Evolutionary conservation across 2,797 vertebrate species (phyloP).

Genomic region (Toxotes lorentzi): DNA sequence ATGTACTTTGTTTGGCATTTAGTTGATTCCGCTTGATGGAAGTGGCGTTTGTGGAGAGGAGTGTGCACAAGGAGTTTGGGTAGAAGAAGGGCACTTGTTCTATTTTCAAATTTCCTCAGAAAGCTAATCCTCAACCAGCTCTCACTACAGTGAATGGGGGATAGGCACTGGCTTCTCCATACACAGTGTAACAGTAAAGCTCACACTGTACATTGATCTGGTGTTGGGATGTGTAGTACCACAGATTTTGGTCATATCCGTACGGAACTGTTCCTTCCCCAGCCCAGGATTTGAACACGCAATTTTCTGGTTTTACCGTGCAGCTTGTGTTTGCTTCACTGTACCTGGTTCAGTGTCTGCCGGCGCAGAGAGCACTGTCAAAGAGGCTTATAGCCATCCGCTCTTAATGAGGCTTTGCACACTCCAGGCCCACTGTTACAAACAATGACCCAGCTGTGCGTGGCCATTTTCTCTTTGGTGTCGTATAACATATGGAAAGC

Average conservation of each 20-base stretch:
- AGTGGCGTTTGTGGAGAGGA: conserved; percentile 7
- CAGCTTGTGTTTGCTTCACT: conserved; percentile 5
- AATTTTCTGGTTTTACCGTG: conserved; percentile 27
- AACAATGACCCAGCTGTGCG: conserved; percentile 79
- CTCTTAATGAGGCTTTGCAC: conserved; percentile 75
- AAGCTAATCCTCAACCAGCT: conserved; percentile 28
- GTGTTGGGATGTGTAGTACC: conserved; percentile 4
- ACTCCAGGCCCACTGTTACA: conserved; percentile 38
- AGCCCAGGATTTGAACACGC: conserved; percentile 55
- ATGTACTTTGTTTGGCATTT: conserved; percentile 23
- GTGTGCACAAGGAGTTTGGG: background rate
- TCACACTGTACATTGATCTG: conserved; percentile 2
- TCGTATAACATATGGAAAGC: conserved; percentile 40
- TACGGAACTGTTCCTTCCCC: background rate
- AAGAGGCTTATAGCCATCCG: conserved; percentile 75
- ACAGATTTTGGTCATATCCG: conserved; percentile 13
- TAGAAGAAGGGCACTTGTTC: conserved; percentile 7
- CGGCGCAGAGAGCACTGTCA: conserved; percentile 61
- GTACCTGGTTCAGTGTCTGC: conserved; percentile 65
- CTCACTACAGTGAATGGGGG: conserved; percentile 2
- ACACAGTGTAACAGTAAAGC: conserved; percentile 6
- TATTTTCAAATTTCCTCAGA: conserved; percentile 25
- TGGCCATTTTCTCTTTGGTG: conserved; percentile 45
- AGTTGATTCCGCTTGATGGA: background rate
- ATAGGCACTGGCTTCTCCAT: background rate